Conservation (phyloP, 1,140 invertebrate genomes). For the Lepidurus couesii region DNA sequence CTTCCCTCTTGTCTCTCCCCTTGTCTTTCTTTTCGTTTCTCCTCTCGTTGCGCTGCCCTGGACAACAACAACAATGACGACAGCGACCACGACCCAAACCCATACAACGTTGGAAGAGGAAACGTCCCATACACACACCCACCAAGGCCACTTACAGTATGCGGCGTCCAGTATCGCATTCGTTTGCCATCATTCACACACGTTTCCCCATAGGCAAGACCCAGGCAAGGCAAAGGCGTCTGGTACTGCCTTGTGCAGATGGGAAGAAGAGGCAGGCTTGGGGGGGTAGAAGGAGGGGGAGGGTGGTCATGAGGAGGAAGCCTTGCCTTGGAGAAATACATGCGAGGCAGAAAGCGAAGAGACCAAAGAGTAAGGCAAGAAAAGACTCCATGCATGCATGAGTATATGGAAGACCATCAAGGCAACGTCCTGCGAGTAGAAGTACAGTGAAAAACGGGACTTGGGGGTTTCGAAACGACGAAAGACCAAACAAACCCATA, state of each 20-base stretch:
- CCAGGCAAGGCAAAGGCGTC: background rate
- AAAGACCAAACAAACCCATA: slow-evolving; percentile 19
- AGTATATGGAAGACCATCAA: background rate
- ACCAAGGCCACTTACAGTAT: background rate
- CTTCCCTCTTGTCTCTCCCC: background rate
- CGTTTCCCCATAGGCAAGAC: slow-evolving; percentile 11
- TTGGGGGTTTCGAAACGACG: background rate
- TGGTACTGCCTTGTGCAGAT: background rate
- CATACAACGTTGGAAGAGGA: background rate
- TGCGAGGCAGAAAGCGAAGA: background rate
- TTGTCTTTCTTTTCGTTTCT: background rate
- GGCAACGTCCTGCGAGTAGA: background rate
- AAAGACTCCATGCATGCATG: background rate
- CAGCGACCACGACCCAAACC: background rate
- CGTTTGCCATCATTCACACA: slow-evolving; percentile 19
- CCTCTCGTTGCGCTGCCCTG: background rate
- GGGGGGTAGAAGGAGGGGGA: background rate
- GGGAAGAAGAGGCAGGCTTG: background rate
- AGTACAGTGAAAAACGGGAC: background rate
- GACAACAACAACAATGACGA: background rate
- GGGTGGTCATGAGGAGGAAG: background rate
- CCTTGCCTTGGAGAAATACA: background rate
- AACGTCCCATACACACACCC: slow-evolving; percentile 5
- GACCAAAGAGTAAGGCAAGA: background rate
- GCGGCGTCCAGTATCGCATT: slow-evolving; percentile 7